Conservation (phyloP, 2,113 vertebrate genomes). For the Saimiri boliviensis region DNA sequence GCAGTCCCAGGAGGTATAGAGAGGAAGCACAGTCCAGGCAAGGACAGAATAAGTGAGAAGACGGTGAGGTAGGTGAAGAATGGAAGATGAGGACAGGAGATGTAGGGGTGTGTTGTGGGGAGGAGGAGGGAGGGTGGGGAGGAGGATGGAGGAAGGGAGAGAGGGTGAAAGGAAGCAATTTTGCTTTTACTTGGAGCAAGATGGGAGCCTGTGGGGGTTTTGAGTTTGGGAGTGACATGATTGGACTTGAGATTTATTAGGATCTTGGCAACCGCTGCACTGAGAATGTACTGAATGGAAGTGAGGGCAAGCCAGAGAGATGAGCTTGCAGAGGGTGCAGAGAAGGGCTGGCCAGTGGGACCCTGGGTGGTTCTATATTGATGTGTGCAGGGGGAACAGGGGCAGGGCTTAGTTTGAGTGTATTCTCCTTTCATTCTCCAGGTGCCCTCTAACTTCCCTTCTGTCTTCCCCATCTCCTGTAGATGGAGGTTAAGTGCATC, state of each 20-base stretch:
- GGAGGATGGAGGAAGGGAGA: neutral
- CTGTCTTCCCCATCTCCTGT: neutral
- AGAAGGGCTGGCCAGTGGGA: neutral
- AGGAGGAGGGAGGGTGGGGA: neutral
- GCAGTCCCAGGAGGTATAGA: neutral
- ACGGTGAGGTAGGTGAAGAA: neutral
- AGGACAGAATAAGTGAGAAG: neutral
- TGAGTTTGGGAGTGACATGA: neutral
- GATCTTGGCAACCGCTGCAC: fast-evolving
- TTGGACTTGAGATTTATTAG: neutral
- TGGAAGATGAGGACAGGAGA: neutral
- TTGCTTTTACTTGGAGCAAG: neutral
- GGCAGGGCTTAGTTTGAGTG: neutral
- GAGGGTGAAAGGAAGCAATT: no score
- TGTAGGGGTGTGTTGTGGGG: no score
- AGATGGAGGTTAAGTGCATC: neutral
- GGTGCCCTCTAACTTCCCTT: neutral
- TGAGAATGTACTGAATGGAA: neutral
- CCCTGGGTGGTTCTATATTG: neutral
- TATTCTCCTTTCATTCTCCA: neutral
- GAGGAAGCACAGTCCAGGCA: neutral
- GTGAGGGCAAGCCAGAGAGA: neutral
- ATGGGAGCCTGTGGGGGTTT: neutral
- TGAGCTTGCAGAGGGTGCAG: neutral
- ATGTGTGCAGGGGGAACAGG: no score